Evolutionary conservation across 2,888 invertebrate genomes (phyloP).

Genomic region (Cynaeus angustus): DNA sequence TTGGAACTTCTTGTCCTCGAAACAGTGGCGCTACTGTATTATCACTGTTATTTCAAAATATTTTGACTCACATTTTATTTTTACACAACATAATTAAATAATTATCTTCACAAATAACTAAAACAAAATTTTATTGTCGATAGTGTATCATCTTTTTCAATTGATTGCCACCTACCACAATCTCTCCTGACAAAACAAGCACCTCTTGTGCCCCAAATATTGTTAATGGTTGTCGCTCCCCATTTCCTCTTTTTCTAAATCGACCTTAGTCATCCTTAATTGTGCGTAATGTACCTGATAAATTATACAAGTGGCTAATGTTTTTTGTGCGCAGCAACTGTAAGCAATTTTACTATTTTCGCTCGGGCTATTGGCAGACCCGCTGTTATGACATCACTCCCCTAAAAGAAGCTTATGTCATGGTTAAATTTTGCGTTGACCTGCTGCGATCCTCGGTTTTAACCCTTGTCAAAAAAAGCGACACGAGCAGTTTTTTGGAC

Average conservation of each 20-base stretch:
- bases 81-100: constrained; percentile 43
- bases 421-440: constrained; percentile 42
- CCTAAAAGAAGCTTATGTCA: constrained; percentile 56
- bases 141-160: constrained; percentile 40
- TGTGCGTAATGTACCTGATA: constrained; percentile 32
- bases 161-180: constrained; percentile 27
- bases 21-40: background rate
- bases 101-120: constrained; percentile 34
- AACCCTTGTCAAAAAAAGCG: constrained; percentile 42
- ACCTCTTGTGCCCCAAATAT: background rate
- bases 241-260: constrained; percentile 22
- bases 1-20: background rate
- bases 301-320: constrained; percentile 21
- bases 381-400: constrained; percentile 53
- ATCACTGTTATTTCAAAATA: background rate
- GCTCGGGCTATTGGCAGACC: constrained; percentile 48
- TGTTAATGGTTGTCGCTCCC: background rate
- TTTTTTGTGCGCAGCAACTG: constrained; percentile 32
- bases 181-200: background rate
- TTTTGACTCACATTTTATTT: constrained; percentile 40
- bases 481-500: too few relatives aligned
- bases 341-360: constrained; percentile 35
- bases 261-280: constrained; percentile 42
- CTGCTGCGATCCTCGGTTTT: constrained; percentile 30
- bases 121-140: constrained; percentile 37